phyloP scores from a whole-genome alignment of 2,113 vertebrate genomes.

The Pseudopipra pipra region DNA sequence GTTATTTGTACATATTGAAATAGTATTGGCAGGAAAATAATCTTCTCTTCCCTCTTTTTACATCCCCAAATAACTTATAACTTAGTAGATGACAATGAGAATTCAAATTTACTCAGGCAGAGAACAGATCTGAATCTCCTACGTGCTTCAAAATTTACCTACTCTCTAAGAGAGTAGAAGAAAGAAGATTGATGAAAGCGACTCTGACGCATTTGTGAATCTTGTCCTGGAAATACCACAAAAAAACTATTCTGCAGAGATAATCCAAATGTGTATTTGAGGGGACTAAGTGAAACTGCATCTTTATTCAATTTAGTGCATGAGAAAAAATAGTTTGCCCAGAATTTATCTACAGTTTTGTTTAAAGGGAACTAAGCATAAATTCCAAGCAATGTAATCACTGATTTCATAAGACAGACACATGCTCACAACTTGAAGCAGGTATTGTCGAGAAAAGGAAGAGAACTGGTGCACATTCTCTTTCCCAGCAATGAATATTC shows the following conservation, averaged over 20 bases:
- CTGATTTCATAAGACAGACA: neutral
- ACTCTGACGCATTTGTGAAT: neutral
- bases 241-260: neutral
- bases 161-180: neutral
- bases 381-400: neutral
- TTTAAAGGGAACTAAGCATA: neutral
- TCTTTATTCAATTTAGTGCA: neutral
- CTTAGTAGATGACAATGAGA: neutral
- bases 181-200: neutral
- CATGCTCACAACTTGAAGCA: neutral
- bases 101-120: neutral
- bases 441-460: neutral
- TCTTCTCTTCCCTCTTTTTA: neutral
- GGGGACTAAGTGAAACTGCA: neutral
- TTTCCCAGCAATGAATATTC: neutral
- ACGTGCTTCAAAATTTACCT: neutral
- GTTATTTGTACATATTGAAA: constrained; percentile 16
- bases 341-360: neutral
- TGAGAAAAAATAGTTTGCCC: neutral
- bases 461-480: neutral
- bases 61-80: neutral
- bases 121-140: neutral
- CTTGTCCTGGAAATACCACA: neutral
- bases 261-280: neutral
- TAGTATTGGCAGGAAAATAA: neutral